Base-by-base conservation (phyloP, 2,797 vertebrate genomes). In the Remorina albescens region DNA sequence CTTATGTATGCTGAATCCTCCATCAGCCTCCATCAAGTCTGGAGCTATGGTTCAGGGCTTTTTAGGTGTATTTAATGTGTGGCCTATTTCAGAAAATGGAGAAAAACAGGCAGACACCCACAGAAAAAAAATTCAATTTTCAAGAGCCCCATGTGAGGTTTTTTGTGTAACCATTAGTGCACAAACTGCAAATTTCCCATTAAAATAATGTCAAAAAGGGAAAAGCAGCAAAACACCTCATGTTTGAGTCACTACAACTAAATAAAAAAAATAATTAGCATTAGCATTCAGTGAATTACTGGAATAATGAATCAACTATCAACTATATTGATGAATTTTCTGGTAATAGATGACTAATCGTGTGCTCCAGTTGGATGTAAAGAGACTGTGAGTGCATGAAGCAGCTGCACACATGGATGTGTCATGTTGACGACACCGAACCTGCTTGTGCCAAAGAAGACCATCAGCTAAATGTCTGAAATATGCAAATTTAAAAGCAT, bases 401-500 rank as follows among this genome's bases (percentile, higher is more conserved):
- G 21, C 36, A 30, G 30, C 13, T 8, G 5, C 44, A 30, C 30
- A 23, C 37, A 8, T 15, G 49, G 3, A 34, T 16, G 28, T 32
- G 28, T 28, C 1, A 59, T 36, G 15, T 19, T 12, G 2, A n/a
- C 59, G 11, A 18, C 5, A 1, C 23, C 36, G 42, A 59, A 42
- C 21, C n/a, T 57, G 42, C 37, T 34, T 8, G 0, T 21, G 56
- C n/a, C 11, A 6, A 67, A 10, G 2, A 25, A n/a, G 13, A 63
- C 47, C 54, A 44, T 62, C 69, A 71, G 50, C 51, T 21, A 32
- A 47, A 51, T 36, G 49, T 57, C 53, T 28, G 23, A 76, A 58
- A 74, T 69, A 53, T 65, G 15, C 10, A 21, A n/a, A 58, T 60
- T 51, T 28, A 18, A 73, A 77, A 44, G n/a, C 59, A 26, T 51